Conservation (phyloP, 37 sponge, comb jelly and placozoan genomes). For the Sycon ciliatum region DNA sequence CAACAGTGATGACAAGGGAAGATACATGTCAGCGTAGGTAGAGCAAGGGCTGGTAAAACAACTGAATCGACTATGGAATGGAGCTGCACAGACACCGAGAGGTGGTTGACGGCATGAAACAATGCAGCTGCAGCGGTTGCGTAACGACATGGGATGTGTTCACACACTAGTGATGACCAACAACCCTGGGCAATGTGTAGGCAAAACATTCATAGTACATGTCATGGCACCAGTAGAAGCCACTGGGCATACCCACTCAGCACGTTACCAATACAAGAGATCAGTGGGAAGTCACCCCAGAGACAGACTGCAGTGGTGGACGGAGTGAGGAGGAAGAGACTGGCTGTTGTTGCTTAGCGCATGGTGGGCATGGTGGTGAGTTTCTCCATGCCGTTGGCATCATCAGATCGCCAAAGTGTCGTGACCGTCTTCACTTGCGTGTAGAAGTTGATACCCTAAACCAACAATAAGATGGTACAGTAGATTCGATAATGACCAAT, state of each 20-base stretch:
- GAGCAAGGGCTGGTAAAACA: too few species aligned
- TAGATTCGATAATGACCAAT: too few species aligned
- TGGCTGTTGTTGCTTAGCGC: slow-evolving; percentile 63
- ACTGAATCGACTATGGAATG: too few species aligned
- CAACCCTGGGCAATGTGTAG: too few species aligned
- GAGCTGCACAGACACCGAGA: too few species aligned
- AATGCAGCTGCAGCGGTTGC: too few species aligned
- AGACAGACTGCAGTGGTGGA: slow-evolving; percentile 2
- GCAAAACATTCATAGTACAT: not conserved
- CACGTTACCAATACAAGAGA: not conserved
- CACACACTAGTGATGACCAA: too few species aligned
- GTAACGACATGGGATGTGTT: too few species aligned
- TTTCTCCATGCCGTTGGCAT: slow-evolving; percentile 45
- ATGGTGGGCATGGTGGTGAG: slow-evolving; percentile 91
- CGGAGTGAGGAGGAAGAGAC: too few species aligned
- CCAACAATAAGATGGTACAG: not conserved
- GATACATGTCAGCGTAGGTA: too few species aligned
- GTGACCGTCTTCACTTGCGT: slow-evolving; percentile 94
- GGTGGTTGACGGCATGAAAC: too few species aligned
- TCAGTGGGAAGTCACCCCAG: not conserved
- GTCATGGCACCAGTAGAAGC: not conserved
- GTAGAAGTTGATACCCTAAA: slow-evolving; percentile 86
- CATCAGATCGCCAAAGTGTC: slow-evolving; percentile 90
- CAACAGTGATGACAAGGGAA: too few species aligned
- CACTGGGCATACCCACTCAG: not conserved